Percentiles rank a stretch among this genome's conserved stretches.
Conservation (phyloP, 2,888 invertebrate genomes). For the Calameuta filiformis region DNA sequence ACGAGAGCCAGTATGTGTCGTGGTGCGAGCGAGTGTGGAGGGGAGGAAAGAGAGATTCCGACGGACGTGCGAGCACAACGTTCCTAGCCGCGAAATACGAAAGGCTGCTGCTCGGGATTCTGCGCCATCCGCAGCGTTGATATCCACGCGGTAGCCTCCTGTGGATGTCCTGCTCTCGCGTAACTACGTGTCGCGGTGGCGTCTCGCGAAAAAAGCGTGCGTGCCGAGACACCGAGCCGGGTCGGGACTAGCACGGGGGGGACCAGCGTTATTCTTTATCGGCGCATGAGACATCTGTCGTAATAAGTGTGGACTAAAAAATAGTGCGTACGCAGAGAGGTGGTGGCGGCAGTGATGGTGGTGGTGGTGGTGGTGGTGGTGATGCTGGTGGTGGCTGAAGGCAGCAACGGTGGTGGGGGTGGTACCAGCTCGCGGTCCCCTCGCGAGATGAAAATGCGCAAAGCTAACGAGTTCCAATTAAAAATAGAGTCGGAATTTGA, state of each 20-base stretch:
- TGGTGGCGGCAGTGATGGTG: constrained; percentile 35
- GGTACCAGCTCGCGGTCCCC: constrained; percentile 45
- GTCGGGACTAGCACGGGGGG: constrained; percentile 46
- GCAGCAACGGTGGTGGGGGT: constrained; percentile 11
- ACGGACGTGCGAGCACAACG: constrained; percentile 24
- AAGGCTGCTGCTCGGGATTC: constrained; percentile 14
- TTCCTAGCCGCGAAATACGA: constrained; percentile 33
- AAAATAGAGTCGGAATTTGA: constrained; percentile 66
- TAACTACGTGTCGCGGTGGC: no score
- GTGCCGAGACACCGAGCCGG: constrained; percentile 38
- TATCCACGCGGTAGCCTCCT: no score
- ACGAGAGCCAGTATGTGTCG: constrained; percentile 10
- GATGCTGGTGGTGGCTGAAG: constrained; percentile 11
- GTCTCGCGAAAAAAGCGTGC: background rate
- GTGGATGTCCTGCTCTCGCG: no score
- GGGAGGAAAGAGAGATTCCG: constrained; percentile 30
- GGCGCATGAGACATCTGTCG: constrained; percentile 74
- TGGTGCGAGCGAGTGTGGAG: constrained; percentile 10
- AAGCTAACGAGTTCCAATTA: constrained; percentile 72
- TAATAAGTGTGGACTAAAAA: constrained; percentile 75
- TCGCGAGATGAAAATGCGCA: constrained; percentile 71
- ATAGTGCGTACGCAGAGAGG: constrained; percentile 70
- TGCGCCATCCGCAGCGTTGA: no score
- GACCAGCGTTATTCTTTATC: constrained; percentile 60
- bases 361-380: constrained; percentile 25